Evolutionary conservation across 1,140 invertebrate species (phyloP), one percentile per base, ranked within the genome.

Genomic region (Panagrolaimus sp.): DNA sequence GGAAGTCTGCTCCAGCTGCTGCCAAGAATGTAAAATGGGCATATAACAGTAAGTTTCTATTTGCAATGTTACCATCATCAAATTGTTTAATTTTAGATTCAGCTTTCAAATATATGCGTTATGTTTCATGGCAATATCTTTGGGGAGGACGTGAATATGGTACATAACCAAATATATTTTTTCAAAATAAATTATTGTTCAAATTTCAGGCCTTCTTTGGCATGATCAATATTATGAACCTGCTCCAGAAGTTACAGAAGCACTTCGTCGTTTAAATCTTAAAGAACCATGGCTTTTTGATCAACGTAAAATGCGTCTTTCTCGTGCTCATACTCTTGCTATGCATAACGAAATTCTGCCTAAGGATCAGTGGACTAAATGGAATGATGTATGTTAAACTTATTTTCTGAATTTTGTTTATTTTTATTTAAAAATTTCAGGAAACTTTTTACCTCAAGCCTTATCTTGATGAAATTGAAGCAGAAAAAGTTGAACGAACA

Each of bases 381-480:
- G 81, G 77, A 75, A 83, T 7, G 75, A 82, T n/a, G 76, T 75
- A 68, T 53, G 75, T 44, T 65, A 31, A 31, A 3, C n/a, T 3
- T 11, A 38, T 68, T 5, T 9, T 14, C n/a, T n/a, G n/a, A n/a
- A n/a, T n/a, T 62, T 14, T 20, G 23, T 48, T 42, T 14, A 14
- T 20, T 5, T 27, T 16, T 67, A 38, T 7, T 27, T n/a, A n/a
- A n/a, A n/a, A 4, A 51, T 53, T 78, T 20, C 63, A 78, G 70
- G 79, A 81, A 65, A 80, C 79, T 47, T 82, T 75, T 70, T 81
- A 81, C 65, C 47, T 81, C 72, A 82, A 82, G 71, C 74, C 78
- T 20, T 82, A 82, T 62, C 63, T 81, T 44, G 77, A 82, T 16
- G 79, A 81, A 43, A 78, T 81, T 63, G 78, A 82, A 45, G 62